These are phyloP conservation scores for Sander lucioperca DNA, from an alignment of 2,113 vertebrate species.

Conservation along the genomic window DNA sequence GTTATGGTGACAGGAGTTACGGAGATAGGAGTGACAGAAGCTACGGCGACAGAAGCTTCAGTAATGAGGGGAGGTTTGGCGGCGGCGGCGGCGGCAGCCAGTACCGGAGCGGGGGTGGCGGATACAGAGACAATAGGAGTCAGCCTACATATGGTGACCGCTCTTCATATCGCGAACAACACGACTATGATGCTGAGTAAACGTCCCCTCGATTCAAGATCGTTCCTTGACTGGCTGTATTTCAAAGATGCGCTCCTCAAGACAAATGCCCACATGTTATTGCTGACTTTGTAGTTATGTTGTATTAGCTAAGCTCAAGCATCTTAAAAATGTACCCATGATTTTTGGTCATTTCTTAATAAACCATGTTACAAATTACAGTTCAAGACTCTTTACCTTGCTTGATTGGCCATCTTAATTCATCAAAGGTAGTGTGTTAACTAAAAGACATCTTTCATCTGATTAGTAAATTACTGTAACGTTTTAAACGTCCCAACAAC, in stretches of 20 bases:
- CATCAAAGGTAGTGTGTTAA: conserved; percentile 37
- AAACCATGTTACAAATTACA: conserved; percentile 73
- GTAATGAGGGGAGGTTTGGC: conserved; percentile 76
- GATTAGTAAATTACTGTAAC: conserved; percentile 26
- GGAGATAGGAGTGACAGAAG: too few relatives aligned
- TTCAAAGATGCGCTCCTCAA: conserved; percentile 84
- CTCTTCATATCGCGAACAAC: not conserved
- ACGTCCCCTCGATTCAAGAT: conserved; percentile 85
- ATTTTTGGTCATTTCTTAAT: conserved; percentile 77
- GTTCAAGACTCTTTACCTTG: conserved; percentile 56
- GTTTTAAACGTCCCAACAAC: conserved; percentile 34
- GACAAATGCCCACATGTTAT: conserved; percentile 90
- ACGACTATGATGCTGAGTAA: conserved; percentile 76
- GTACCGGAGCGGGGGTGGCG: conserved; percentile 66
- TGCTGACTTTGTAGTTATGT: conserved; percentile 83
- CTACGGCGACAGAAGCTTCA: conserved; percentile 68
- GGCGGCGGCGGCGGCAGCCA: conserved; percentile 71
- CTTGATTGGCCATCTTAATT: conserved; percentile 61
- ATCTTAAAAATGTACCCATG: conserved; percentile 78
- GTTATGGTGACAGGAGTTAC: conserved; percentile 82
- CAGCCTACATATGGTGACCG: too few relatives aligned
- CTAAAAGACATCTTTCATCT: conserved; percentile 53
- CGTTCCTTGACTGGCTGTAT: conserved; percentile 85
- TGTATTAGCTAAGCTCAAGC: conserved; percentile 73
- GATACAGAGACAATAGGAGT: conserved; percentile 77